These are phyloP conservation scores for Decapterus maruadsi DNA, from an alignment of 2,797 vertebrate species.

Conservation along the genomic window DNA sequence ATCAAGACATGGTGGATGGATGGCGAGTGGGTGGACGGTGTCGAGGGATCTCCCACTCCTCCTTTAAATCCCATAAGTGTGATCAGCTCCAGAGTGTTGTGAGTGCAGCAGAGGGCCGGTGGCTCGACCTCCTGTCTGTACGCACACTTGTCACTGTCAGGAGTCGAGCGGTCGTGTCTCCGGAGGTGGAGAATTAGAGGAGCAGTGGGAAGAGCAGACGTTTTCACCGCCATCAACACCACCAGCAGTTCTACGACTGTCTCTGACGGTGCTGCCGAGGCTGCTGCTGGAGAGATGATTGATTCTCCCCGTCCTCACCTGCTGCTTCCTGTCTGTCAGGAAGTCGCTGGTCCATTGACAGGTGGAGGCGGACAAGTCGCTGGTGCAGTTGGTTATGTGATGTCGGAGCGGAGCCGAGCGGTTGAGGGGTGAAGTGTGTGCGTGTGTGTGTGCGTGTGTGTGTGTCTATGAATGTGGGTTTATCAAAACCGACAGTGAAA, in stretches of 20 bases:
- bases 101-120: background rate
- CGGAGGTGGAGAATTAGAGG: background rate
- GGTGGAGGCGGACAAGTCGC: background rate
- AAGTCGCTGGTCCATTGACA: background rate
- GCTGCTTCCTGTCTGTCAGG: background rate
- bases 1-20: too few species aligned
- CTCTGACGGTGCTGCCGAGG: too few species aligned
- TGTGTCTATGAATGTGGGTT: background rate
- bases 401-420: background rate
- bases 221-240: background rate
- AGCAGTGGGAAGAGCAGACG: background rate
- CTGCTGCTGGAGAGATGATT: background rate
- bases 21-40: background rate
- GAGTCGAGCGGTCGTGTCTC: background rate
- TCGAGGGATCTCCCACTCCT: too few species aligned
- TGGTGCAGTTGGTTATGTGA: background rate
- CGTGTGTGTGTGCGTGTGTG: too few species aligned
- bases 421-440: background rate
- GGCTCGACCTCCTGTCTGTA: background rate
- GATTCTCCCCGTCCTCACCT: background rate
- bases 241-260: too few species aligned
- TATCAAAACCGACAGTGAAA: background rate
- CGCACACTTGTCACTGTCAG: background rate
- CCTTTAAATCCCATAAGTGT: background rate
- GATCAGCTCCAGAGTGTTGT: background rate